Evolutionary conservation across 2,113 vertebrate species (phyloP), one percentile per base, ranked within the genome.

Genomic region (Hippocampus zosterae): DNA sequence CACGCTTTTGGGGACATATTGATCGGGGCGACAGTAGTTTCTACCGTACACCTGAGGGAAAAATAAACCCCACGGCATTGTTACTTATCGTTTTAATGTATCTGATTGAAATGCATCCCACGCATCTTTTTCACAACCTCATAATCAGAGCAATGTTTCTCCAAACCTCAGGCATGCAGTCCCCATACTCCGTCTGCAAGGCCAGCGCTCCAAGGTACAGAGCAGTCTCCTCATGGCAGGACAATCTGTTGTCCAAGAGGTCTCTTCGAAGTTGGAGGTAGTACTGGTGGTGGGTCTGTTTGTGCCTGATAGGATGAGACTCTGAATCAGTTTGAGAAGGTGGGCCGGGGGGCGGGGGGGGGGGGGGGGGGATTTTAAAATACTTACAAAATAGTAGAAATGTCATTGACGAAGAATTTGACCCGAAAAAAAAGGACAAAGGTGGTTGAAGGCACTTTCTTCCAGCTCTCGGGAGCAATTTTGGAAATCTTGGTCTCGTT

Each of bases 221-320:
- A 29, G 92, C 82, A 0, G 84, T 94, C 82, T 95, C 94, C 19
- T 95, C 92, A 0, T 87, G 91, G 88, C 94, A 94, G 69, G 87
- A 88, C 60, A 97, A 68, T 18, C 90, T 87, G 72, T 95, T 93
- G 40, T 96, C 95, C 81, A 97, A 83, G 75, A 98, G 82, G 78
- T 98, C 96, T 86, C 89, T 94, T 78, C 95, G 91, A 73, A 97
- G 92, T 89, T 97, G 96, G 59, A 97, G 93, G 87, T 96, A 96
- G 88, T 92, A 94, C 81, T 96, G 94, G 78, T 97, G 94, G 23
- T 91, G 90, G 66, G 93, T 95, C 86, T 91, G 84, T 73, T 89
- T 86, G 8, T 96, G 92, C 78, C 95, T 98, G 84, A 11, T 13
- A 64, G 69, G 80, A 29, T 63, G 67, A 42, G 13, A 1, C 0